Evolutionary conservation across 2,888 invertebrate species (phyloP).

Genomic region (Ecliptopera silaceata): DNA sequence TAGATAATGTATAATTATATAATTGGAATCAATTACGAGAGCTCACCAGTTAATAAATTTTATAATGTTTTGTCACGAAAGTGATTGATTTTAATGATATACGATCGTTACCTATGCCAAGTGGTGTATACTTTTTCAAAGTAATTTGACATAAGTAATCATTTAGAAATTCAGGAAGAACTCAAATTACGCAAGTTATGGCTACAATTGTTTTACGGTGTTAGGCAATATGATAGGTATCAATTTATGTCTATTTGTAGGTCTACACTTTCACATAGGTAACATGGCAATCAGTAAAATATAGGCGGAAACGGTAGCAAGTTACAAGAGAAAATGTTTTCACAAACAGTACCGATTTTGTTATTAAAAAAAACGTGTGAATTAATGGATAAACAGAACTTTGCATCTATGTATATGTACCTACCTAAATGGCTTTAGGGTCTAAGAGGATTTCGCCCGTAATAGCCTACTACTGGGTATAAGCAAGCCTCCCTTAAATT

Average conservation of each 20-base stretch:
- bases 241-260: constrained; percentile 12
- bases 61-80: not conserved
- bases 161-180: constrained; percentile 20
- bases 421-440: too few species aligned
- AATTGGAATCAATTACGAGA: not conserved
- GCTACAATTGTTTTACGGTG: constrained; percentile 6
- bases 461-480: too few species aligned
- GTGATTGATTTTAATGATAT: too few species aligned
- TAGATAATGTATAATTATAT: too few species aligned
- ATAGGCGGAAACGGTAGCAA: too few species aligned
- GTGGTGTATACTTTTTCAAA: not conserved
- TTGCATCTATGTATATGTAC: too few species aligned
- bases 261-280: constrained; percentile 1
- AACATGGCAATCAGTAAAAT: not conserved
- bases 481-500: too few species aligned
- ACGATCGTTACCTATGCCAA: not conserved
- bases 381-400: too few species aligned
- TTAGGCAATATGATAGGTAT: constrained; percentile 7
- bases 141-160: not conserved
- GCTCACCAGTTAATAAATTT: not conserved
- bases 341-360: too few species aligned
- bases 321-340: too few species aligned
- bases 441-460: too few species aligned
- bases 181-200: constrained; percentile 7
- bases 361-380: too few species aligned